Percentiles rank a stretch among this genome's conserved stretches.
Conservation (phyloP, 2,797 vertebrate genomes). For the Hoplostethus mediterraneus region DNA sequence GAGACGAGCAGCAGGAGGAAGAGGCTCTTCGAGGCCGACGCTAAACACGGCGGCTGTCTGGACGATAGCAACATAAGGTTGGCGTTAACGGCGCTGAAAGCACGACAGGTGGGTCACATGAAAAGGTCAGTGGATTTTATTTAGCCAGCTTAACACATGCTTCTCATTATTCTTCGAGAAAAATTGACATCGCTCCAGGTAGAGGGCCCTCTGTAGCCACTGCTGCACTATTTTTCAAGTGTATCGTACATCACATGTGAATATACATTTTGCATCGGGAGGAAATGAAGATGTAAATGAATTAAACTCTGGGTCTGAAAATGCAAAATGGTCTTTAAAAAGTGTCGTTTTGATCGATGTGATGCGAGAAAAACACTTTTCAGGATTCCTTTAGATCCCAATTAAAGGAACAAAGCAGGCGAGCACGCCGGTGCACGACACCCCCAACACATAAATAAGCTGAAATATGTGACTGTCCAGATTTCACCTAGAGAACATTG, state of each 20-base stretch:
- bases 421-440: too few species aligned
- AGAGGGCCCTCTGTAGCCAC: conserved; percentile 65
- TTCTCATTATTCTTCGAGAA: conserved; percentile 90
- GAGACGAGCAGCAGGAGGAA: conserved; percentile 14
- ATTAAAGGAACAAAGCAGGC: conserved; percentile 15
- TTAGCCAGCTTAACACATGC: conserved; percentile 87
- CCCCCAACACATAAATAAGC: conserved; percentile 74
- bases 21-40: conserved; percentile 3
- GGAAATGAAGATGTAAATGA: conserved; percentile 71
- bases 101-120: conserved; percentile 92
- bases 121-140: conserved; percentile 88
- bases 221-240: conserved; percentile 72
- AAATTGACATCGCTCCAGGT: conserved; percentile 88
- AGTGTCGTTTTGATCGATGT: conserved; percentile 57
- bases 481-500: too few species aligned
- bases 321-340: conserved; percentile 27
- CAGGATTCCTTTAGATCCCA: conserved; percentile 28
- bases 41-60: conserved; percentile 62
- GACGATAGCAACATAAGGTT: conserved; percentile 84
- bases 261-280: conserved; percentile 65
- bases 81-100: conserved; percentile 87
- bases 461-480: too few species aligned
- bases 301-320: conserved; percentile 58
- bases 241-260: conserved; percentile 73
- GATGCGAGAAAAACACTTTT: conserved; percentile 67